These are phyloP conservation scores for Abramis brama DNA, from an alignment of 2,113 vertebrate genomes.

Conservation along the genomic window DNA sequence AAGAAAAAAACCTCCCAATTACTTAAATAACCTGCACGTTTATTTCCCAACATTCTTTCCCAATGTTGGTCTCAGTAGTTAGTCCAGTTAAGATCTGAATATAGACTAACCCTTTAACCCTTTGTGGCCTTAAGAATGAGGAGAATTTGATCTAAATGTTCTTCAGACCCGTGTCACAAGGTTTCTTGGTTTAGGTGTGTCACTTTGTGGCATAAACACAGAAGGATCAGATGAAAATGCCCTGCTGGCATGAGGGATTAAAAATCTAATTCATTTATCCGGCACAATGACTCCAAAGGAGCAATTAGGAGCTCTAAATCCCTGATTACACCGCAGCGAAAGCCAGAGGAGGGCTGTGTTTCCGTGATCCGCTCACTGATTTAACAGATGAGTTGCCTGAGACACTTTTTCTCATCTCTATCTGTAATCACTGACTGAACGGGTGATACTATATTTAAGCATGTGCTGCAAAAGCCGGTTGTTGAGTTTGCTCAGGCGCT, in stretches of 20 bases:
- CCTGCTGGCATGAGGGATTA: conserved; percentile 35
- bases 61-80: too few relatives aligned
- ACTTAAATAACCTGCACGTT: too few relatives aligned
- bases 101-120: background rate
- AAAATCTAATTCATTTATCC: conserved; percentile 49
- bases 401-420: conserved; percentile 37
- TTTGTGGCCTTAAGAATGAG: background rate
- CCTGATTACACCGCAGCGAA: conserved; percentile 38
- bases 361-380: conserved; percentile 49
- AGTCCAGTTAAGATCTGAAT: background rate
- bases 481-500: background rate
- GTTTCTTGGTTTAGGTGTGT: background rate
- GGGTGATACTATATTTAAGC: conserved; percentile 35
- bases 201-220: conserved; percentile 19
- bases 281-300: conserved; percentile 52
- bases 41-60: too few relatives aligned
- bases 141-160: background rate
- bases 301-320: conserved; percentile 50
- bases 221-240: conserved; percentile 37
- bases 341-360: conserved; percentile 45
- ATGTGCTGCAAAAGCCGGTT: conserved; percentile 39
- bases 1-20: too few relatives aligned
- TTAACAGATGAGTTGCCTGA: conserved; percentile 49
- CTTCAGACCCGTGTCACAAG: background rate
- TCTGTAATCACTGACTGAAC: conserved; percentile 38